Percentiles rank a stretch among this genome's conserved stretches.
phyloP scores from a whole-genome alignment of 2,113 vertebrate species.

The Phalacrocorax brasilianus region DNA sequence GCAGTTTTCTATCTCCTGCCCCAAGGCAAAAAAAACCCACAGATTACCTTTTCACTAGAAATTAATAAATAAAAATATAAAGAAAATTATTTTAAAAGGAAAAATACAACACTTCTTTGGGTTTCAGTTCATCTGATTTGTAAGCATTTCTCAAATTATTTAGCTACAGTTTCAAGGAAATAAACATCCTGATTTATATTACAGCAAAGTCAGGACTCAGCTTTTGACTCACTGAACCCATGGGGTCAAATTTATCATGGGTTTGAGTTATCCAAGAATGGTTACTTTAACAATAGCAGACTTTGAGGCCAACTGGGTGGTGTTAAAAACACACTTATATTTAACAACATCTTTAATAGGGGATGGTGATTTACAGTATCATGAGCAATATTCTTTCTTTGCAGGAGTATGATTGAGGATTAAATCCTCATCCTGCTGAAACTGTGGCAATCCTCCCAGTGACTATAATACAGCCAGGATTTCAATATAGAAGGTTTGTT shows the following conservation, averaged over 20 bases:
- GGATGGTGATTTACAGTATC: background rate
- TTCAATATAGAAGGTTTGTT: background rate
- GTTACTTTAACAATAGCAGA: background rate
- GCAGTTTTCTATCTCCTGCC: background rate
- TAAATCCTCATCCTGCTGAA: background rate
- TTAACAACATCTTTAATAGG: background rate
- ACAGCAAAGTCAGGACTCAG: background rate
- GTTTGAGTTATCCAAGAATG: background rate
- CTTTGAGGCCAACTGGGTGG: background rate
- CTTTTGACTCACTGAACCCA: background rate
- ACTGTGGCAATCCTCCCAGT: background rate
- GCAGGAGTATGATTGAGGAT: background rate
- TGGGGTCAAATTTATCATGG: background rate
- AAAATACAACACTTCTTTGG: background rate
- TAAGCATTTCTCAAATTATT: background rate
- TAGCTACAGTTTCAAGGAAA: background rate
- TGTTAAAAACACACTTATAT: background rate
- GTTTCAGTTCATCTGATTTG: background rate
- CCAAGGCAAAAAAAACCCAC: conserved; percentile 4
- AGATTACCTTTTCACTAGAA: background rate
- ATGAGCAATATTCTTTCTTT: background rate
- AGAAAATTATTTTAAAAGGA: background rate
- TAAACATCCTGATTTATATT: background rate
- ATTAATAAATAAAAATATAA: background rate
- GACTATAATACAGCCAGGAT: background rate